phyloP scores from a whole-genome alignment of 2,888 invertebrate species.

The Cataglyphis altisquamis region DNA sequence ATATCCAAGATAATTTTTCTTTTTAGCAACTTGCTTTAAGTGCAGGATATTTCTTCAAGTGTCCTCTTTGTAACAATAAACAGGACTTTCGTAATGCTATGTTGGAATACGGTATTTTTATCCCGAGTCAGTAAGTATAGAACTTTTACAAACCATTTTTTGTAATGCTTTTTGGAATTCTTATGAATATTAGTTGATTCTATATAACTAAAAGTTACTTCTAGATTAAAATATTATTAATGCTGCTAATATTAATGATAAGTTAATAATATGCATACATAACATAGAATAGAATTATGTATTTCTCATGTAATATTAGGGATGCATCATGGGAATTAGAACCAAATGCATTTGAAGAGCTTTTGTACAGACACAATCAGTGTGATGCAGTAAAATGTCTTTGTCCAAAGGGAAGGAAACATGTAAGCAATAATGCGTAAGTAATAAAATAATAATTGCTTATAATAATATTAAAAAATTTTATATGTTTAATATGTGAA shows the following conservation, averaged over 20 bases:
- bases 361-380: conserved; percentile 88
- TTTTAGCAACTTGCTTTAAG: conserved; percentile 90
- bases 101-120: conserved; percentile 90
- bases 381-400: conserved; percentile 89
- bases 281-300: background rate
- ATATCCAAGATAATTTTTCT: conserved; percentile 1
- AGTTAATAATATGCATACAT: background rate
- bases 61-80: conserved; percentile 93
- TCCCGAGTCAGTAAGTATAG: conserved; percentile 91
- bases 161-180: background rate
- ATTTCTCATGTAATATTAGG: conserved; percentile 84
- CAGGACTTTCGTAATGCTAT: conserved; percentile 89
- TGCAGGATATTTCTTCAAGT: conserved; percentile 94
- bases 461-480: conserved; percentile 1
- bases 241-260: background rate
- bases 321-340: conserved; percentile 95
- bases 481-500: background rate
- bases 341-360: conserved; percentile 92
- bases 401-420: conserved; percentile 88
- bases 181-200: background rate
- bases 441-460: conserved; percentile 58
- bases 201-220: background rate
- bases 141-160: background rate
- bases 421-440: conserved; percentile 85
- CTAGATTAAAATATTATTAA: background rate